A percentile compares a stretch with the other conserved stretches of the same genome.
Conservation (phyloP, 53 echinoderm and acorn worm genomes). For the Echinometra lucunter region DNA sequence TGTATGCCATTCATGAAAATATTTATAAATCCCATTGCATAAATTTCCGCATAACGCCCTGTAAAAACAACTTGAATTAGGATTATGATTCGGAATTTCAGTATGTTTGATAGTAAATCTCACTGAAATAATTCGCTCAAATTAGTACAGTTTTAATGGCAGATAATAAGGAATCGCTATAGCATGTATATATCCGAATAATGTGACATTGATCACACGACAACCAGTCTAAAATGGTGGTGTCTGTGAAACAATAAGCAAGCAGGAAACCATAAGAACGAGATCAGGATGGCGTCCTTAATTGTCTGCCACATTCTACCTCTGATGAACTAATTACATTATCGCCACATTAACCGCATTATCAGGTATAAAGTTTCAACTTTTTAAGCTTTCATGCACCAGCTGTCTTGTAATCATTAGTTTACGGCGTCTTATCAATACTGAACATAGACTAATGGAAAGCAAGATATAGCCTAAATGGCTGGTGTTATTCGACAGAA, state of each 20-base stretch:
- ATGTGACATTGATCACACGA: conserved; percentile 3
- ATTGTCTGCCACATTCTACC: not conserved
- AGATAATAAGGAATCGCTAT: too few relatives aligned
- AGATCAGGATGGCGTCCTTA: not conserved
- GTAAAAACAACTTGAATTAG: too few relatives aligned
- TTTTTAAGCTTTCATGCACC: too few relatives aligned
- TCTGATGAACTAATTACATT: not conserved
- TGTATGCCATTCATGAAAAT: too few relatives aligned
- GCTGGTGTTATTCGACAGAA: not conserved
- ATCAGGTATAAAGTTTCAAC: not conserved
- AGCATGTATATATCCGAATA: too few relatives aligned
- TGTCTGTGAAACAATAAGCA: not conserved
- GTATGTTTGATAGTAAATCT: too few relatives aligned
- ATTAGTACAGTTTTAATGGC: too few relatives aligned
- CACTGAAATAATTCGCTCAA: too few relatives aligned
- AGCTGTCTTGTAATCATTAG: not conserved
- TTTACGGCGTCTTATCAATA: not conserved
- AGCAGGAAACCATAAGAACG: not conserved
- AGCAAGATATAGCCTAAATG: not conserved
- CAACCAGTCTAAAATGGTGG: not conserved
- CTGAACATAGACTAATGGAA: not conserved
- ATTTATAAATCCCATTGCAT: too few relatives aligned
- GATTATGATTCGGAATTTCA: too few relatives aligned
- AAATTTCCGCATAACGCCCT: too few relatives aligned
- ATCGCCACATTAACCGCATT: not conserved